These are phyloP conservation scores for Hiodon alosoides DNA, from an alignment of 2,113 vertebrate species.

Conservation along the genomic window DNA sequence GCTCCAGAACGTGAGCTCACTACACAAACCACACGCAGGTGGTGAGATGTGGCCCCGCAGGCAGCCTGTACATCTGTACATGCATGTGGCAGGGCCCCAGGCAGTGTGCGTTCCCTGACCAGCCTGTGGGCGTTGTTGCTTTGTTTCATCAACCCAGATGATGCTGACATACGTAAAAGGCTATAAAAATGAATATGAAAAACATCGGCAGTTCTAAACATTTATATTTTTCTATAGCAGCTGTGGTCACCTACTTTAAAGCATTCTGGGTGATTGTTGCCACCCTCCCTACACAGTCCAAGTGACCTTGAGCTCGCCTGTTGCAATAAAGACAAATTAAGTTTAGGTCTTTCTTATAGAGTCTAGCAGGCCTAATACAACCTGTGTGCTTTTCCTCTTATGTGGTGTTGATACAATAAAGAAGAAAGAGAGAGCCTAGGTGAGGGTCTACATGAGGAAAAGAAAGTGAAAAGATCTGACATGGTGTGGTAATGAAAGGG, in stretches of 20 bases:
- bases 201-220: background rate
- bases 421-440: background rate
- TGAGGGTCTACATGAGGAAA: constrained; percentile 16
- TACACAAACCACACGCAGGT: too few relatives aligned
- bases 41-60: too few relatives aligned
- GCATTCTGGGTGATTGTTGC: constrained; percentile 6
- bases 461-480: constrained; percentile 21
- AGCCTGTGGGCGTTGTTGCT: too few relatives aligned
- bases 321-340: constrained; percentile 30
- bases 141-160: too few relatives aligned
- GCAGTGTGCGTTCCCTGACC: too few relatives aligned
- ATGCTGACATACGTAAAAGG: background rate
- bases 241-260: background rate
- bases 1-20: too few relatives aligned
- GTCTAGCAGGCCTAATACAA: constrained; percentile 19
- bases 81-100: too few relatives aligned
- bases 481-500: constrained; percentile 19
- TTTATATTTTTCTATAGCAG: background rate
- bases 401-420: constrained; percentile 22
- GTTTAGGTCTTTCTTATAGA: constrained; percentile 24
- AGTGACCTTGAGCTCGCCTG: constrained; percentile 20
- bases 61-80: too few relatives aligned
- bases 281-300: background rate
- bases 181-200: constrained; percentile 1
- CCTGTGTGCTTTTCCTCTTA: constrained; percentile 18